Base-by-base conservation (phyloP, 2,888 invertebrate genomes). In the Amphipyra tragopoginis region DNA sequence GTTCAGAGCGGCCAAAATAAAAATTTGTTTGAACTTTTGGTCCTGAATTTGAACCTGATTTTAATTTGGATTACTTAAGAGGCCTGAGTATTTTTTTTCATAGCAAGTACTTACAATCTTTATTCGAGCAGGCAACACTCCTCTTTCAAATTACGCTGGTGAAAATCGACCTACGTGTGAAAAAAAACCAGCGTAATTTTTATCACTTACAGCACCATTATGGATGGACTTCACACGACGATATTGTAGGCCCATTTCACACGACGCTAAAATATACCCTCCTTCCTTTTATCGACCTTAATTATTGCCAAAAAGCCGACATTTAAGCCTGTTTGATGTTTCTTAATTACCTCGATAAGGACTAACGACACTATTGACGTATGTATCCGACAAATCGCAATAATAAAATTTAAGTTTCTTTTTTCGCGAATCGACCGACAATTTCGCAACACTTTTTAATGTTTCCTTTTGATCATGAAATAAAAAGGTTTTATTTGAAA, bases 301-400 rank as follows among this genome's bases (percentile, higher is more conserved):
- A 80, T 80, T 70, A 75, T 71, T 75, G 49, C 70, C 60, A 40
- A 72, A 64, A 76, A 65, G 62, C 72, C 69, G 73, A 74, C 72
- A 74, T 74, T 79, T 68, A 75, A 75, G 72, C 74, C 73, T 67
- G 55, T 80, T 77, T 72, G 73, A 77, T 70, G 76, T 77, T 82
- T 76, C 78, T 79, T 82, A 85, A 85, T 83, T 75, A 70, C 74
- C 14, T 43, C 67, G 76, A 80, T 77, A 81, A 78, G 77, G 65
- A 75, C 70, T 77, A 80, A 82, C 68, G 80, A 78, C 75, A 74
- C 62, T 65, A 75, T 74, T 80, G 84, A 83, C 70, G 75, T 77
- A 78, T 77, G 77, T 65, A 68, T 81, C 77, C 83, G 84, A 85
- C 74, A 80, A 83, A 81, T 77, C 77, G 74, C 75, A 81, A 74